Evolutionary conservation across 1,140 invertebrate genomes (phyloP).

Genomic region (Calycopis cecrops): DNA sequence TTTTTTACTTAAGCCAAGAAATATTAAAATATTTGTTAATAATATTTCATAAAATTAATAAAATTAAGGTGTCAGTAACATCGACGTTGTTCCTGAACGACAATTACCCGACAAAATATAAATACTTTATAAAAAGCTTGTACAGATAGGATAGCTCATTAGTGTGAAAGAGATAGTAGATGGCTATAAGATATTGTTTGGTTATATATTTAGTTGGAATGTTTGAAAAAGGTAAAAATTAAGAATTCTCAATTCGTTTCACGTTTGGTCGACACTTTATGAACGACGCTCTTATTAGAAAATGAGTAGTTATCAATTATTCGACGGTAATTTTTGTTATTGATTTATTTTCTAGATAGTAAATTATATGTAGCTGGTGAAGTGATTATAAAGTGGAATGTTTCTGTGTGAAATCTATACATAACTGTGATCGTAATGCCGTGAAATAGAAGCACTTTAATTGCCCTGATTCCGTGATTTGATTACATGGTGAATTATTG

Average conservation of each 20-base stretch:
- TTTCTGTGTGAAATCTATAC: constrained; percentile 30
- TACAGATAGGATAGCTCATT: neutral
- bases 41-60: too few relatives aligned
- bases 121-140: neutral
- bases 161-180: constrained; percentile 3
- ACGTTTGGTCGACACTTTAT: constrained; percentile 37
- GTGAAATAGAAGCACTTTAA: constrained; percentile 56
- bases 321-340: constrained; percentile 40
- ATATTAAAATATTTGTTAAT: too few relatives aligned
- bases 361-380: neutral
- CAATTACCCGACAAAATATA: constrained; percentile 24
- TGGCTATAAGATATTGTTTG: neutral
- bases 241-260: constrained; percentile 1
- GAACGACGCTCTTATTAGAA: constrained; percentile 56
- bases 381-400: neutral
- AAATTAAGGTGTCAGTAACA: neutral
- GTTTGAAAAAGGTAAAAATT: constrained; percentile 3
- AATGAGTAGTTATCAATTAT: constrained; percentile 53
- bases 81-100: constrained; percentile 16
- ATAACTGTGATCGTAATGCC: constrained; percentile 37
- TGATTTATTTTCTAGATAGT: constrained; percentile 5
- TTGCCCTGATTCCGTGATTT: constrained; percentile 52
- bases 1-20: too few relatives aligned
- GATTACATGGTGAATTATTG: constrained; percentile 53
- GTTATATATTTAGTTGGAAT: neutral